Evolutionary conservation across 1,140 invertebrate genomes (phyloP).

Genomic region (Drosophila pachea): DNA sequence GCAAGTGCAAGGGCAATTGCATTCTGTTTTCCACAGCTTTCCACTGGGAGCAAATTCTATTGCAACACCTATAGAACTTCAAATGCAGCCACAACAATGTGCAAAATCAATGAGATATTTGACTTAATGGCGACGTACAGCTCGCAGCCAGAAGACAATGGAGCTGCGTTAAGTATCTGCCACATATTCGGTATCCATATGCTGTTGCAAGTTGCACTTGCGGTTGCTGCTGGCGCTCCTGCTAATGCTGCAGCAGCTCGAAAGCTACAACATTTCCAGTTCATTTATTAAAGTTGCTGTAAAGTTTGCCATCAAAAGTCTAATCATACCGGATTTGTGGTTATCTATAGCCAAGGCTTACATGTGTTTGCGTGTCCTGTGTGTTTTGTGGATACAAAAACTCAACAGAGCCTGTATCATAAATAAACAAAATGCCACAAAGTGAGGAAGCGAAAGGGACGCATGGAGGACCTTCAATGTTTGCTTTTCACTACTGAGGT

Average conservation of each 20-base stretch:
- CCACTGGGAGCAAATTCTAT: conserved; percentile 16
- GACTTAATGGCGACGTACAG: conserved; percentile 33
- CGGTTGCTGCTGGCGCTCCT: conserved; percentile 23
- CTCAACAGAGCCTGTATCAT: conserved; percentile 46
- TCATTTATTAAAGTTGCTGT: conserved; percentile 61
- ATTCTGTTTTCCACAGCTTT: conserved; percentile 2
- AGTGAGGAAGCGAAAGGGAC: conserved; percentile 42
- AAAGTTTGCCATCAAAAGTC: conserved; percentile 56
- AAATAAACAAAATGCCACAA: conserved; percentile 58
- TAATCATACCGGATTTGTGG: conserved; percentile 61
- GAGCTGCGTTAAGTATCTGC: conserved; percentile 37
- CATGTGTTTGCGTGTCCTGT: conserved; percentile 40
- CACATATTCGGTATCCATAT: conserved; percentile 12
- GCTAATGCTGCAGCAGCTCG: conserved; percentile 7
- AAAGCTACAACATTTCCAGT: conserved; percentile 54
- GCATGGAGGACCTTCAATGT: conserved; percentile 18
- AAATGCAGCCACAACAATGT: conserved; percentile 31
- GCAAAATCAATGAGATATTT: conserved; percentile 47
- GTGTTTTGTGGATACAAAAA: conserved; percentile 54
- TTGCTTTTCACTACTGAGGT: conserved; percentile 29
- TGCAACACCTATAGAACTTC: conserved; percentile 30
- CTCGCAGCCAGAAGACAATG: conserved; percentile 23
- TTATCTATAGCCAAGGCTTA: conserved; percentile 49
- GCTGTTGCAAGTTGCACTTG: conserved; percentile 39
- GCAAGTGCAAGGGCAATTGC: conserved; percentile 7